Base-by-base conservation (phyloP, 2,888 invertebrate genomes). In the Caenorhabditis doughertyi region DNA sequence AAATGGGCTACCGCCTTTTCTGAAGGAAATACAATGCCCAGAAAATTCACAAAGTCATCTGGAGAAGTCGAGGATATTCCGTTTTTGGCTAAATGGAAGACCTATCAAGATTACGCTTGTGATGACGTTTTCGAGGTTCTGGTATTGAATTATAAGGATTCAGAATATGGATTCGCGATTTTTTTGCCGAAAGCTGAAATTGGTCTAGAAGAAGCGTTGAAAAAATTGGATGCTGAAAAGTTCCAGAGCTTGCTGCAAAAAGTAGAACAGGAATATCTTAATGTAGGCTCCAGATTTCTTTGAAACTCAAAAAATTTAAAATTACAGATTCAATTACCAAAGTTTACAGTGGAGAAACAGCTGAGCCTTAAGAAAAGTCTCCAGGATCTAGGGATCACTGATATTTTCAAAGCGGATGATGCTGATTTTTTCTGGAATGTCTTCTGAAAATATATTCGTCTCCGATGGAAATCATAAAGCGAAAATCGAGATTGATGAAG, bases 111-210 rank as follows among this genome's bases (percentile, higher is more conserved):
- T 4, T 82, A 64, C 27, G 49, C 64, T 16, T 23, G 42, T 8
- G 74, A 79, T 42, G 84, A 81, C 7, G 11, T 58, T 18, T 81
- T 81, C 25, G 62, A 84, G 32, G 74, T 79, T 3, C 21, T 81
- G n/a, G 25, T 62, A 25, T 58, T 84, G 23, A 51, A 67, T 1
- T 90, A 90, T 77, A 62, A 71, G 44, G 84, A 81, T 62, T 16
- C 68, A 9, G 67, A 53, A 0, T 85, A 84, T 71, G 23, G 47
- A 49, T 81, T 90, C 60, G 81, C 73, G 35, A 72, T 89, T 27
- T 70, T 90, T 47, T 65, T 90, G 49, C 90, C 90, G 2, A 85
- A 87, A 56, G 80, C 85, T 39, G 58, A 60, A 16, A 84, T 81
- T 51, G 86, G 86, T 2, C 72, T 90, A 27, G 60, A 53, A 18